Evolutionary conservation across 2,888 invertebrate genomes (phyloP), one percentile per base, ranked within the genome.

Genomic region (Ectemnius continuus): DNA sequence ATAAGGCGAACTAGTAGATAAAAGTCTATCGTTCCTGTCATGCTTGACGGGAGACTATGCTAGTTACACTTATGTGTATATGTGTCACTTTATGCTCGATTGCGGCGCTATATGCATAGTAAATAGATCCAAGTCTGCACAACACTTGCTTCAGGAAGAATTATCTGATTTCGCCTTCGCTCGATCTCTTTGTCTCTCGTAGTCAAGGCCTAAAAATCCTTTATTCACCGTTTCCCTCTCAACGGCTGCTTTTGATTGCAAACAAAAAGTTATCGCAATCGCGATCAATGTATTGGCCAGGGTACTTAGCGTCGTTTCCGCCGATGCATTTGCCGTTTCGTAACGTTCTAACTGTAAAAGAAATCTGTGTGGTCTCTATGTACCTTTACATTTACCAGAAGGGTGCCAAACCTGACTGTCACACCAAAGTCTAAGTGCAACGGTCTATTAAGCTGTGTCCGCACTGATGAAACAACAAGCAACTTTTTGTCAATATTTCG

Each of bases 251-350:
- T 77, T 71, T 80, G 58, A n/a, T 52, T 60, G 48, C 45, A 18
- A 70, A 69, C 64, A 70, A 73, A 71, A 67, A 66, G 28, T 61
- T 75, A 75, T 77, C 62, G 77, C 60, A 57, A 79, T 68, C 58
- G 66, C 36, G 66, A 75, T 76, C 59, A 61, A 70, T 63, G 61
- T 61, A 60, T 72, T 76, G 76, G 65, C 74, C 67, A 74, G 16
- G n/a, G 72, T 69, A 68, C 68, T 69, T 67, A 73, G 70, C 69
- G 72, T 57, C 60, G 48, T 20, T 52, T 5, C 56, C 20, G 47
- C 52, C 61, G 79, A 64, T 70, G 57, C 67, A 74, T 68, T 79
- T 61, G 47, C 45, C 4, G 20, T 75, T 71, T 75, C 62, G 66
- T 18, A 76, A 76, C 16, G 28, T 20, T 18, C 47, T 60, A 48